Base-by-base conservation (phyloP, 2,888 invertebrate genomes). In the Poecilus cupreus region DNA sequence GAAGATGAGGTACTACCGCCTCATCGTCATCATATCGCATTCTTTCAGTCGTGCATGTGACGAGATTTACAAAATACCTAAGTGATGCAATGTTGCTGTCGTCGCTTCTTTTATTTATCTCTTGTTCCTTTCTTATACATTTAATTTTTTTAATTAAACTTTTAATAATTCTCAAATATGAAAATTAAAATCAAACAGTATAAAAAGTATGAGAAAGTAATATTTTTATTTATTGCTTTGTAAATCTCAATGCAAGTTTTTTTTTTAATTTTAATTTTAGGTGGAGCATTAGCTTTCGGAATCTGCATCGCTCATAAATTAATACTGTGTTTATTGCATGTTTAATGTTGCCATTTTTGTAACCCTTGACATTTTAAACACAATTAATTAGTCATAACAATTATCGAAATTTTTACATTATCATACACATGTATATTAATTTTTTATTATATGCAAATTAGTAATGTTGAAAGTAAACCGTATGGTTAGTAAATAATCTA, bases 1-100 rank as follows among this genome's bases (percentile, higher is more conserved):
- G 95, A 95, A 88, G 97, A 96, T 90, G 96, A 97, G 92, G 96
- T 95, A 91, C 91, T 72, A 24, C 11, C 32, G 64, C 64, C 64
- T 68, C 64, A 68, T 32, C 20, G 64, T 10, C 64, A 68, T 18
- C 64, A 32, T 37, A 32, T 37, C 11, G 37, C 13, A 18, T 68
- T 37, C 10, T 37, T 68, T 13, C 32, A 13, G 6, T 68, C 4
- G 64, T 68, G 72, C 72, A 46, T 72, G 46, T 20, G 37, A 72
- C 20, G 43, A 72, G 43, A 46, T 72, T 46, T 43, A 72, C 43
- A 72, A 72, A 72, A 70, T n/a, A n/a, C n/a, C n/a, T n/a, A n/a
- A n/a, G n/a, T n/a, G n/a, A n/a, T 37, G 32, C 11, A 32, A 32
- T 37, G 16, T 13, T 13, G 6, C 32, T 37, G 11, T 2, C 26